These are phyloP conservation scores for Pangasianodon hypophthalmus DNA, from an alignment of 2,113 vertebrate genomes.

Conservation along the genomic window DNA sequence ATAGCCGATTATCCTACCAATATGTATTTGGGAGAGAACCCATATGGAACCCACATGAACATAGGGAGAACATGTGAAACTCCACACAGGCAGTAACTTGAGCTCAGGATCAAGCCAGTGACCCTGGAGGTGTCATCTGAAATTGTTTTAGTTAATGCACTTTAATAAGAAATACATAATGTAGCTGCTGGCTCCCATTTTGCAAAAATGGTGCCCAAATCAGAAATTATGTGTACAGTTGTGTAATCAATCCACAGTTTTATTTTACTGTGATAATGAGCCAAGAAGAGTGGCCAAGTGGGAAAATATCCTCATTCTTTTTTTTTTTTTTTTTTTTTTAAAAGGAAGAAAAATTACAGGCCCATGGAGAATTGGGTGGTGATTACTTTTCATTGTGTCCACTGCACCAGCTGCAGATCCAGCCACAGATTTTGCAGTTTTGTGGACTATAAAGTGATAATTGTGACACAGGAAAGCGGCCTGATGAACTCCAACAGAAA, in stretches of 20 bases:
- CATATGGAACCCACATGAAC: neutral
- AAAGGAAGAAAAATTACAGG: neutral
- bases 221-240: too few relatives aligned
- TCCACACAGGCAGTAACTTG: neutral
- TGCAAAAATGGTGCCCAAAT: neutral
- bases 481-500: neutral
- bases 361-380: neutral
- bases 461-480: neutral
- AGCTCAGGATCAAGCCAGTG: neutral
- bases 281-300: neutral
- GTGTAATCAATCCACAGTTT: neutral
- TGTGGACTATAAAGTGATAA: neutral
- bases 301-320: neutral
- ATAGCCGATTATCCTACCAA: neutral
- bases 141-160: neutral
- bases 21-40: neutral
- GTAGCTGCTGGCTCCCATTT: neutral
- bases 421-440: neutral
- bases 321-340: neutral
- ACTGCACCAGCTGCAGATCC: neutral
- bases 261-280: neutral
- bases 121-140: neutral
- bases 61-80: neutral
- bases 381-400: neutral
- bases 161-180: neutral